phyloP scores from a whole-genome alignment of 1,140 invertebrate genomes.

The Drosophila murphyi region DNA sequence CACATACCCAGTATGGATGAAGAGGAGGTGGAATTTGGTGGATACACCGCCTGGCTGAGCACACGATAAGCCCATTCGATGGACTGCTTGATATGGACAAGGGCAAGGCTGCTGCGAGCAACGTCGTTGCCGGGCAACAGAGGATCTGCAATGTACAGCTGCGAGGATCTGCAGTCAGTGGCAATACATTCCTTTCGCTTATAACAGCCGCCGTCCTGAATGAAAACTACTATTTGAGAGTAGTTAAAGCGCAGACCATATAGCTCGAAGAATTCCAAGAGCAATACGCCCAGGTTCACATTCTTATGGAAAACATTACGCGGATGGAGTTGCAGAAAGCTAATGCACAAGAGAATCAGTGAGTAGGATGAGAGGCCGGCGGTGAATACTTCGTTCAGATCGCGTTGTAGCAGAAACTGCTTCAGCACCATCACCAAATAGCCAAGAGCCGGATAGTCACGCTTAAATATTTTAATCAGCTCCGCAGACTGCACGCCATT shows the following conservation, averaged over 20 bases:
- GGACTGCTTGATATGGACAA: constrained; percentile 93
- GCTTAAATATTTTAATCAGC: constrained; percentile 93
- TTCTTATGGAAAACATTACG: constrained; percentile 86
- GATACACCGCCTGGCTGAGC: constrained; percentile 91
- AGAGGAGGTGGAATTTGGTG: constrained; percentile 42
- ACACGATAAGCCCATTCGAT: constrained; percentile 97
- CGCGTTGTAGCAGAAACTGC: constrained; percentile 97
- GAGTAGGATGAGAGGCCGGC: constrained; percentile 98
- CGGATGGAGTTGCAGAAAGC: constrained; percentile 93
- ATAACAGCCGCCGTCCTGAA: constrained; percentile 96
- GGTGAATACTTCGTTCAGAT: constrained; percentile 99
- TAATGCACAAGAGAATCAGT: constrained; percentile 98
- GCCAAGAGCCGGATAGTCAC: constrained; percentile 92
- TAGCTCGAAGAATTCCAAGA: constrained; percentile 98
- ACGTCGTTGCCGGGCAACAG: constrained; percentile 96
- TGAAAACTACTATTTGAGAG: constrained; percentile 95
- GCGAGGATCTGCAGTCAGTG: constrained; percentile 93
- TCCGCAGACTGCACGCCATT: constrained; percentile 97
- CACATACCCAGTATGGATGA: constrained; percentile 57
- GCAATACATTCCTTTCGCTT: constrained; percentile 95
- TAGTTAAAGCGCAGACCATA: constrained; percentile 99
- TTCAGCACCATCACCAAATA: constrained; percentile 98
- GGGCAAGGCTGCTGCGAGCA: constrained; percentile 96
- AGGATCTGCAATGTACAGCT: constrained; percentile 98
- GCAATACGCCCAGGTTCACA: constrained; percentile 94